Evolutionary conservation across 2,113 vertebrate species (phyloP), one percentile per base, ranked within the genome.

Genomic region (Coreoperca whiteheadi): DNA sequence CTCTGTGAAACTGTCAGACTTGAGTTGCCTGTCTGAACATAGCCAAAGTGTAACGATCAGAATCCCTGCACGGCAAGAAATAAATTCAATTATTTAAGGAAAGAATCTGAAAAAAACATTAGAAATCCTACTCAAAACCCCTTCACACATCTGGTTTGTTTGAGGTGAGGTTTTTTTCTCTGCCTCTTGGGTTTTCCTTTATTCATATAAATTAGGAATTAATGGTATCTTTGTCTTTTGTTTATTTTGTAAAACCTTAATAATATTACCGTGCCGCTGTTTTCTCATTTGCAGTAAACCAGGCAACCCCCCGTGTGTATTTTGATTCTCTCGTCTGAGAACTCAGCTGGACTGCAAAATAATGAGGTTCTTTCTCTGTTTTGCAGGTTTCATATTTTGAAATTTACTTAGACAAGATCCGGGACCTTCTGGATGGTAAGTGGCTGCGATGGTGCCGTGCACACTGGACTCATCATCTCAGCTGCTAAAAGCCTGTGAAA

Each of bases 391-490:
- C 97, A 56, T 99, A 99, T 95, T 99, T 99, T 95, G 97, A 98
- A 93, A 99, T 99, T 91, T 99, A 99, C 91, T 90, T 98, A 95
- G 97, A 99, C 93, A 99, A 99, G 95, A 98, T 99, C 83, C 96
- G 97, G 84, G 97, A 99, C 87, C 96, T 99, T 76, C 92, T 98
- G 94, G 97, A 98, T 89, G 97, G 97, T 98, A 87, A 96, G 97
- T 95, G 34, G 1, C 51, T 39, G 9, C 8, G 7, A 18, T 8
- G 25, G 12, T 16, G 1, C 10, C 10, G 30, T n/a, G 2, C 51
- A 50, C 46, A 18, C 54, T 15, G 2, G 8, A 14, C 12, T 11
- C 41, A 10, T 73, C 56, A 11, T 65, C 18, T 57, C 32, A 71
- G 46, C 43, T 48, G 70, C 37, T 73, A 37, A 54, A 70, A 50